Conservation (phyloP, 2,797 vertebrate genomes). For the Staurois parvus region DNA sequence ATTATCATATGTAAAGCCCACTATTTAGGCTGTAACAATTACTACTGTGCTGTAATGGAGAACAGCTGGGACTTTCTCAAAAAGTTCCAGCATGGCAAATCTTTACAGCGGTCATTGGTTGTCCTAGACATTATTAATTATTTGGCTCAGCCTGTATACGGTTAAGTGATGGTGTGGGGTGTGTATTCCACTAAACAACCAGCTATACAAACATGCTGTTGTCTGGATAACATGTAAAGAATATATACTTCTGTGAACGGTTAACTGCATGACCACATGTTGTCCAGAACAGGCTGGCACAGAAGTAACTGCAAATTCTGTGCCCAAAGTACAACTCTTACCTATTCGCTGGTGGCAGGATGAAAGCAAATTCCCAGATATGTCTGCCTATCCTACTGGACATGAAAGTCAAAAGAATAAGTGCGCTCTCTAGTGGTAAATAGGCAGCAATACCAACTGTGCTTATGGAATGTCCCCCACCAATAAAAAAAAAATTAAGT, state of each 20-base stretch:
- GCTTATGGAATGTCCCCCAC: too few relatives aligned
- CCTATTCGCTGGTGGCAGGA: not conserved
- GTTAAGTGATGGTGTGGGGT: not conserved
- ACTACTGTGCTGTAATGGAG: too few relatives aligned
- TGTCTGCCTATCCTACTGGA: too few relatives aligned
- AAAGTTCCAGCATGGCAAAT: not conserved
- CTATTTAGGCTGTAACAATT: too few relatives aligned
- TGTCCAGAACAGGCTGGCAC: not conserved
- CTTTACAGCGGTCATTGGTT: not conserved
- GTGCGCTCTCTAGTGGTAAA: not conserved
- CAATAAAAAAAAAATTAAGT: not conserved
- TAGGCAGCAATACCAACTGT: not conserved
- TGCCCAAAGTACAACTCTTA: not conserved
- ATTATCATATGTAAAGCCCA: too few relatives aligned
- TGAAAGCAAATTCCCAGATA: not conserved
- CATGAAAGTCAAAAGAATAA: not conserved
- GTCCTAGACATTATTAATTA: too few relatives aligned
- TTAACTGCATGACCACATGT: not conserved
- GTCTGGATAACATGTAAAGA: not conserved
- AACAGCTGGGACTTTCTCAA: too few relatives aligned
- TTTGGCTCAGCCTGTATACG: not conserved
- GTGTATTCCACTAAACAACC: not conserved
- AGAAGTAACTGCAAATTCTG: not conserved
- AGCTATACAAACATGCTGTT: not conserved
- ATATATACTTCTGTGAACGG: not conserved